Conservation (phyloP, 2,113 vertebrate genomes). For the Vireo altiloquus region DNA sequence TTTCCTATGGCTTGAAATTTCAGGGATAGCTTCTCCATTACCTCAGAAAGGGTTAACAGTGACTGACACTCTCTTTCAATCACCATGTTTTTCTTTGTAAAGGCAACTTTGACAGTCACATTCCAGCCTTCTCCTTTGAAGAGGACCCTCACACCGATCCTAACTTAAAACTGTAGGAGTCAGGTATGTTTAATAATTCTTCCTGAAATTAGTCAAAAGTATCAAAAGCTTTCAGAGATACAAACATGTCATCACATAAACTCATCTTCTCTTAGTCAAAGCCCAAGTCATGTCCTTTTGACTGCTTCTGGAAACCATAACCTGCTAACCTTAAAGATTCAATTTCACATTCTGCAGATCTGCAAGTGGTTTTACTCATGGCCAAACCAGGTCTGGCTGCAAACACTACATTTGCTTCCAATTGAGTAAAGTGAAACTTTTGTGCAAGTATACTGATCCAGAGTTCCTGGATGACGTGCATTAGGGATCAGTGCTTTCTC, state of each 20-base stretch:
- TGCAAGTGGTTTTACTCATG: background rate
- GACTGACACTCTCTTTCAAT: background rate
- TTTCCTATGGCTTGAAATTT: background rate
- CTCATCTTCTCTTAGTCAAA: background rate
- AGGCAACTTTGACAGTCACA: background rate
- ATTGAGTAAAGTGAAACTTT: slow-evolving; percentile 1
- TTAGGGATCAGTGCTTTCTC: background rate
- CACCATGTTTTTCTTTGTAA: background rate
- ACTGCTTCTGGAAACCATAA: background rate
- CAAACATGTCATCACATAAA: accelerated
- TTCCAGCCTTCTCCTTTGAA: background rate
- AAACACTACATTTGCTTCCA: slow-evolving; percentile 29
- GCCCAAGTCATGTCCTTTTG: background rate
- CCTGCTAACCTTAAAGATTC: background rate
- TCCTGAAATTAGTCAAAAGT: background rate
- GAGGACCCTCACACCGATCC: background rate
- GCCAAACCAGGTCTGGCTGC: slow-evolving; percentile 15
- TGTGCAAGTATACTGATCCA: background rate
- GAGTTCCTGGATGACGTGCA: background rate
- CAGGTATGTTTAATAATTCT: background rate
- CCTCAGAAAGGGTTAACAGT: background rate
- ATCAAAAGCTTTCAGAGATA: background rate
- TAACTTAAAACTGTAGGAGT: background rate
- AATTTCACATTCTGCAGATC: background rate
- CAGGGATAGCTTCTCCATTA: background rate